These are phyloP conservation scores for Drosophila melanica DNA, from an alignment of 1,140 invertebrate species.

Conservation along the genomic window DNA sequence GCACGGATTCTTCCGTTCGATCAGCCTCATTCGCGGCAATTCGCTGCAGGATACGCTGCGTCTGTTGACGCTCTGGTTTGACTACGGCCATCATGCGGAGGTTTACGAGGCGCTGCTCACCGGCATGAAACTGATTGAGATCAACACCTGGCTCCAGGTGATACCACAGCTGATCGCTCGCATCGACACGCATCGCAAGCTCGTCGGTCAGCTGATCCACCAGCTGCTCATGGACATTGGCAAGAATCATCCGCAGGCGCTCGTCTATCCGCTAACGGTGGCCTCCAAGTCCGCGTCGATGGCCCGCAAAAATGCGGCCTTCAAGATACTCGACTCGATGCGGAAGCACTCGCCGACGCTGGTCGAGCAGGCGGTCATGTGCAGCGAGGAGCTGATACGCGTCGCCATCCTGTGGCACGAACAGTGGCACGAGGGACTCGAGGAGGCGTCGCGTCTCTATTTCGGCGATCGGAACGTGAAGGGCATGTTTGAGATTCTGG, in stretches of 20 bases:
- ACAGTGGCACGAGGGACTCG: conserved; percentile 99
- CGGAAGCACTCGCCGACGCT: conserved; percentile 95
- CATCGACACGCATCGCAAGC: conserved; percentile 95
- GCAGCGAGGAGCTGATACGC: conserved; percentile 98
- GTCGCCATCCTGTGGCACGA: conserved; percentile 99
- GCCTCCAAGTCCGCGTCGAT: conserved; percentile 96
- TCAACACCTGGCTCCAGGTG: conserved; percentile 99
- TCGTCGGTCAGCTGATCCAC: conserved; percentile 96
- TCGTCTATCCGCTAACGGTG: conserved; percentile 98
- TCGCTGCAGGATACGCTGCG: conserved; percentile 99
- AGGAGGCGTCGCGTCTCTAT: conserved; percentile 98
- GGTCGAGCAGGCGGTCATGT: conserved; percentile 97
- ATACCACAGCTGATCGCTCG: conserved; percentile 99
- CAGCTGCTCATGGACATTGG: conserved; percentile 97
- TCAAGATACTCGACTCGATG: conserved; percentile 98
- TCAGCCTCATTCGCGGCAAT: conserved; percentile 95
- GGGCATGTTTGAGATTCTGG: conserved; percentile 97
- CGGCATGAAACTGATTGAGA: conserved; percentile 96
- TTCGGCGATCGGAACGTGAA: conserved; percentile 97
- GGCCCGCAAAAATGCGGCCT: conserved; percentile 95
- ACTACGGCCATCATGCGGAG: conserved; percentile 96
- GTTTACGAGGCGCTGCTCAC: conserved; percentile 97
- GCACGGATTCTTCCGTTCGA: conserved; percentile 97
- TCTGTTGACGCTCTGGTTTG: conserved; percentile 96
- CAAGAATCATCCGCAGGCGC: conserved; percentile 93